These are phyloP conservation scores for Nomada lathburiana DNA, from an alignment of 2,888 invertebrate genomes.

Conservation along the genomic window DNA sequence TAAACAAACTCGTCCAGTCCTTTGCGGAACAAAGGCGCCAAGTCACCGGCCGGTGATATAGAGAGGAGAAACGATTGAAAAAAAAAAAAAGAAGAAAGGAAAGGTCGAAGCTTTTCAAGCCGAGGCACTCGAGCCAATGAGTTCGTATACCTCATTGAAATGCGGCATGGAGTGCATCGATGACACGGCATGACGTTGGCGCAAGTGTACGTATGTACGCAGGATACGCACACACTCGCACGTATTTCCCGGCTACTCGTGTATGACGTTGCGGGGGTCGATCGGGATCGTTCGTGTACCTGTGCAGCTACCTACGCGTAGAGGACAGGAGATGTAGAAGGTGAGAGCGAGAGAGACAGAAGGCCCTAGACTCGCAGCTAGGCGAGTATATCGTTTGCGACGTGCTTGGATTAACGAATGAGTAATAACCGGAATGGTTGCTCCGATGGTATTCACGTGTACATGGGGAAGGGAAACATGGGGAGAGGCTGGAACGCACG, in stretches of 20 bases:
- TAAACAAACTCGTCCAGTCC: neutral
- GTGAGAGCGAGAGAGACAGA: neutral
- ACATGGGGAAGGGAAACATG: neutral
- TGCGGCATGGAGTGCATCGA: slow-evolving; percentile 65
- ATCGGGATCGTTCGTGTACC: slow-evolving; percentile 37
- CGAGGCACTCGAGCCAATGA: slow-evolving; percentile 49
- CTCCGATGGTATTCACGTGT: slow-evolving; percentile 49
- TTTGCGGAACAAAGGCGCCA: neutral
- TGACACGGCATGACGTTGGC: slow-evolving; percentile 61
- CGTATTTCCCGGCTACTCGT: slow-evolving; percentile 33
- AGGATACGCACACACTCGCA: slow-evolving; percentile 31
- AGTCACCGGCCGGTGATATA: neutral
- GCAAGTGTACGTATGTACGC: slow-evolving; percentile 30
- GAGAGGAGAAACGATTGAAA: neutral
- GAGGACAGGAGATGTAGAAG: neutral
- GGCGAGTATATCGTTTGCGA: slow-evolving; percentile 79
- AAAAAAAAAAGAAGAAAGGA: neutral
- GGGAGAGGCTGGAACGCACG: neutral
- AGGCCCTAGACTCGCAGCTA: slow-evolving; percentile 53
- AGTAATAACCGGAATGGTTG: slow-evolving; percentile 81
- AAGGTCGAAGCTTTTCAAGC: slow-evolving; percentile 41
- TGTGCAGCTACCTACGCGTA: neutral
- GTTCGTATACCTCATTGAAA: slow-evolving; percentile 57
- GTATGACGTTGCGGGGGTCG: slow-evolving; percentile 44
- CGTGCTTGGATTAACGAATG: slow-evolving; percentile 82